phyloP scores from a whole-genome alignment of 2,797 vertebrate genomes.

The Pipistrellus pygmaeus region DNA sequence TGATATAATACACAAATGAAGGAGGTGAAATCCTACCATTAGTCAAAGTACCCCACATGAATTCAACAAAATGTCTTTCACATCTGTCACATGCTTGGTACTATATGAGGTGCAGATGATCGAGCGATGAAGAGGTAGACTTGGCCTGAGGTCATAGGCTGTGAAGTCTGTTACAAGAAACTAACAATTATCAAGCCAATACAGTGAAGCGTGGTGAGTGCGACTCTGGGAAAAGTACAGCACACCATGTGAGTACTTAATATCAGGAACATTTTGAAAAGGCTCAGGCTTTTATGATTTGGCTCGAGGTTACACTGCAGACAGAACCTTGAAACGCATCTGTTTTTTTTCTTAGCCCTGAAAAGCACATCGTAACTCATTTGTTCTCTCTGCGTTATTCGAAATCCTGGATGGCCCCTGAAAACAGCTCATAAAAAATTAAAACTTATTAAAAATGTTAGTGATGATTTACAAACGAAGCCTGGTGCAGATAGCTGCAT shows the following conservation, averaged over 20 bases:
- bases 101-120: not conserved
- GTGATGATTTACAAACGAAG: slow-evolving; percentile 55
- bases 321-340: slow-evolving; percentile 6
- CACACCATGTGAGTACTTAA: not conserved
- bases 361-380: slow-evolving; percentile 40
- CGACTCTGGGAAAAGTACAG: not conserved
- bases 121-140: not conserved
- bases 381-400: slow-evolving; percentile 24
- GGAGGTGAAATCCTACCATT: not conserved
- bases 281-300: not conserved
- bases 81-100: not conserved
- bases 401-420: slow-evolving; percentile 48
- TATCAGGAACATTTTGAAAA: slow-evolving; percentile 51
- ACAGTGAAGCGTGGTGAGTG: not conserved
- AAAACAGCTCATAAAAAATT: slow-evolving; percentile 66
- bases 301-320: not conserved
- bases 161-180: not conserved
- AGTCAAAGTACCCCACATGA: not conserved
- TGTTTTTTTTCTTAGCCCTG: slow-evolving; percentile 11
- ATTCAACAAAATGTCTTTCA: not conserved
- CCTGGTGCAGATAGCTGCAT: not conserved
- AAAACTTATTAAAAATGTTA: slow-evolving; percentile 65
- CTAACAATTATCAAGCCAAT: not conserved
- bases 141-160: not conserved
- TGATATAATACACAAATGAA: not conserved